These are phyloP conservation scores for Podilymbus podiceps DNA, from an alignment of 2,113 vertebrate genomes.

Conservation along the genomic window DNA sequence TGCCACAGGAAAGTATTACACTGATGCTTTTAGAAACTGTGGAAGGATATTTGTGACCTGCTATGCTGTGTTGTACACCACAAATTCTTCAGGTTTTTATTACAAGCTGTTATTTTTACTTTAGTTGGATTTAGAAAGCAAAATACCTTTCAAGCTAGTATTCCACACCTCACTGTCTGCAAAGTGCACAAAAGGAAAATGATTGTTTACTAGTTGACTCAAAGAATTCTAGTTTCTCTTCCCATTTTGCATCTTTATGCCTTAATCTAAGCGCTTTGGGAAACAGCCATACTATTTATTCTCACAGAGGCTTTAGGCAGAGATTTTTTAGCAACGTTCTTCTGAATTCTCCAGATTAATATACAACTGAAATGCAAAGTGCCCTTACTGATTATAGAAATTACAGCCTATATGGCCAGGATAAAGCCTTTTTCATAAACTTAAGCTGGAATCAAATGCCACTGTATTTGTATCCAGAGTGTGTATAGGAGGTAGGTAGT, in stretches of 20 bases:
- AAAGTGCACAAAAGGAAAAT: background rate
- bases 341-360: background rate
- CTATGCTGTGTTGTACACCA: background rate
- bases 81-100: background rate
- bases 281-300: background rate
- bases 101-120: background rate
- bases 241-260: background rate
- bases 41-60: constrained; percentile 19
- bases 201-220: background rate
- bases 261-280: background rate
- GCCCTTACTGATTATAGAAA: background rate
- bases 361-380: background rate
- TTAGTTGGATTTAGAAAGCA: background rate
- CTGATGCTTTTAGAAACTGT: background rate
- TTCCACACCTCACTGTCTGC: background rate
- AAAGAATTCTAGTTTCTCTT: background rate
- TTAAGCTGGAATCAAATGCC: background rate
- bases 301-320: background rate
- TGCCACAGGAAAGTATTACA: background rate
- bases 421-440: background rate
- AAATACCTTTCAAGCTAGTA: background rate
- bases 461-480: background rate
- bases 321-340: background rate
- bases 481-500: background rate
- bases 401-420: background rate